Conservation (phyloP, 2,888 invertebrate species). For the Cactoblastis cactorum region DNA sequence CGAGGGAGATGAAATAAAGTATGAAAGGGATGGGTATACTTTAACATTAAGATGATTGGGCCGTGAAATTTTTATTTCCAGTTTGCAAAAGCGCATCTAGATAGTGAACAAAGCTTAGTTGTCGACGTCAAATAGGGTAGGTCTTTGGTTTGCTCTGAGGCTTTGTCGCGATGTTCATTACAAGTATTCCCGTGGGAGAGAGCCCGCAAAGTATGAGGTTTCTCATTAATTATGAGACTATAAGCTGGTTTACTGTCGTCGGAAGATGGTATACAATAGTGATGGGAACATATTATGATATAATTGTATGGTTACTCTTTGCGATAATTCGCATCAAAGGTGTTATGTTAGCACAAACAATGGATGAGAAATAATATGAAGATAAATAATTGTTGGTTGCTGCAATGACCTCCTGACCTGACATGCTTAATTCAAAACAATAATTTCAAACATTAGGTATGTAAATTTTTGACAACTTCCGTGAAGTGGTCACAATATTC, state of each 20-base stretch:
- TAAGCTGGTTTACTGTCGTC: constrained; percentile 1
- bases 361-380: neutral
- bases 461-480: too few relatives aligned
- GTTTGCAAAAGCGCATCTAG: constrained; percentile 65
- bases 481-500: too few relatives aligned
- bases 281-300: neutral
- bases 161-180: constrained; percentile 25
- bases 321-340: neutral
- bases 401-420: neutral
- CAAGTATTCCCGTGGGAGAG: constrained; percentile 23
- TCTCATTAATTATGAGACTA: constrained; percentile 20
- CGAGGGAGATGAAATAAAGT: constrained; percentile 41
- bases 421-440: neutral
- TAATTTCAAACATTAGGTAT: too few relatives aligned
- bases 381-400: neutral
- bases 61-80: constrained; percentile 71
- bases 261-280: neutral
- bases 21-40: constrained; percentile 41
- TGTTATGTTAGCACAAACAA: neutral
- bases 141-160: constrained; percentile 30
- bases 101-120: constrained; percentile 47
- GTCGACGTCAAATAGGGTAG: constrained; percentile 31
- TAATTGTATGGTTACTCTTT: neutral
- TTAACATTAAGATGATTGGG: constrained; percentile 70
- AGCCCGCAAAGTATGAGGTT: constrained; percentile 21